These are phyloP conservation scores for Eurystomus gularis DNA, from an alignment of 2,113 vertebrate species.

Conservation along the genomic window DNA sequence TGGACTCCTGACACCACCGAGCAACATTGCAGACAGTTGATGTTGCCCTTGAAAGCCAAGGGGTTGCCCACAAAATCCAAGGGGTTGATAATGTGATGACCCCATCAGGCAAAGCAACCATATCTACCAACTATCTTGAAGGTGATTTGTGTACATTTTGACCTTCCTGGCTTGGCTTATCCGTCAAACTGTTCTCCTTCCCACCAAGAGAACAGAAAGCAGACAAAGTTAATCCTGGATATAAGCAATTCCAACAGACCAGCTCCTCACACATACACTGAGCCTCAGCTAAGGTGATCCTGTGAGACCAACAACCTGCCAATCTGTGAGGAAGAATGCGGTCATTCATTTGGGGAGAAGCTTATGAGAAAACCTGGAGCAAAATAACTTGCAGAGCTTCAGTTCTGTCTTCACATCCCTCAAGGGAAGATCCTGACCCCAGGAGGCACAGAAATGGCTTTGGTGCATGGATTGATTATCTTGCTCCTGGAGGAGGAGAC, in stretches of 20 bases:
- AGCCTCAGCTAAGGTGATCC: neutral
- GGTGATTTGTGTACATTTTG: constrained; percentile 7
- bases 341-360: neutral
- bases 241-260: neutral
- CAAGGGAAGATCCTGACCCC: neutral
- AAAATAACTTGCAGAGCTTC: neutral
- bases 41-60: neutral
- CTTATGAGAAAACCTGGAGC: neutral
- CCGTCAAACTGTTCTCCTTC: neutral
- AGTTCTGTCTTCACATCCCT: neutral
- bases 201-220: neutral
- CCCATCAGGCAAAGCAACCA: neutral
- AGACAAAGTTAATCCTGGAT: neutral
- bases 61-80: neutral
- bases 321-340: neutral
- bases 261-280: neutral
- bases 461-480: neutral
- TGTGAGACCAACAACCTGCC: neutral
- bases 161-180: constrained; percentile 2
- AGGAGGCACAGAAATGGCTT: neutral
- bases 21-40: neutral
- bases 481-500: neutral
- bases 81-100: neutral
- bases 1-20: neutral
- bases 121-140: neutral